Evolutionary conservation across 2,113 vertebrate species (phyloP).

Genomic region (Sterna hirundo): DNA sequence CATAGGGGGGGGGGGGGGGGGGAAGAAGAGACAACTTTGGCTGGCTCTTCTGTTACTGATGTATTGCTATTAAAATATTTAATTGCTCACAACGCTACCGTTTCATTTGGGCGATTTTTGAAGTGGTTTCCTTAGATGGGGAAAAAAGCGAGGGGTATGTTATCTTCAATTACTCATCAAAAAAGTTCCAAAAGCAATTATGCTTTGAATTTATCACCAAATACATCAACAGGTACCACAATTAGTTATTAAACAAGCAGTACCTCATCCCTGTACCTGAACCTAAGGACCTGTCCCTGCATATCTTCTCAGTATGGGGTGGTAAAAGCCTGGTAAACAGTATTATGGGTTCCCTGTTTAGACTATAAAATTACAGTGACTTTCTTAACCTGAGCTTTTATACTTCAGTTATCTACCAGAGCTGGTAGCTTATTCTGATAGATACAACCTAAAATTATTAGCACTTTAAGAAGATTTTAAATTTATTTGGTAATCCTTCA

Average conservation of each 20-base stretch:
- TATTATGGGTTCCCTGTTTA: background rate
- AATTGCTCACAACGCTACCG: background rate
- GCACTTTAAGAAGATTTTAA: conserved; percentile 15
- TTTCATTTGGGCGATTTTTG: background rate
- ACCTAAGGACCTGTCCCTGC: background rate
- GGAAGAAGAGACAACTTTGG: background rate
- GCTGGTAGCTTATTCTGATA: background rate
- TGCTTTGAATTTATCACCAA: background rate
- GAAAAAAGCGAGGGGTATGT: background rate
- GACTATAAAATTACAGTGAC: background rate
- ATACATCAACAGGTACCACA: background rate
- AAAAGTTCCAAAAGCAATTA: background rate
- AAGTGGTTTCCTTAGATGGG: background rate
- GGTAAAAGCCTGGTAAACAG: background rate
- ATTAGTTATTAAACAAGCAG: background rate
- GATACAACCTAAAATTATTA: background rate
- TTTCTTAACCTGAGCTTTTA: background rate
- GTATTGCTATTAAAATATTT: conserved; percentile 17
- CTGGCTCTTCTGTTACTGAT: background rate
- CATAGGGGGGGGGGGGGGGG: background rate
- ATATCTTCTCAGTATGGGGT: background rate
- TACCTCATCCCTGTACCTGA: background rate
- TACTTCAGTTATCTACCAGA: background rate
- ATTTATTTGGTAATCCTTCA: conserved; percentile 14
- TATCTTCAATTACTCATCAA: background rate